These are phyloP conservation scores for Eupsilia transversa DNA, from an alignment of 2,888 invertebrate genomes.

Conservation along the genomic window DNA sequence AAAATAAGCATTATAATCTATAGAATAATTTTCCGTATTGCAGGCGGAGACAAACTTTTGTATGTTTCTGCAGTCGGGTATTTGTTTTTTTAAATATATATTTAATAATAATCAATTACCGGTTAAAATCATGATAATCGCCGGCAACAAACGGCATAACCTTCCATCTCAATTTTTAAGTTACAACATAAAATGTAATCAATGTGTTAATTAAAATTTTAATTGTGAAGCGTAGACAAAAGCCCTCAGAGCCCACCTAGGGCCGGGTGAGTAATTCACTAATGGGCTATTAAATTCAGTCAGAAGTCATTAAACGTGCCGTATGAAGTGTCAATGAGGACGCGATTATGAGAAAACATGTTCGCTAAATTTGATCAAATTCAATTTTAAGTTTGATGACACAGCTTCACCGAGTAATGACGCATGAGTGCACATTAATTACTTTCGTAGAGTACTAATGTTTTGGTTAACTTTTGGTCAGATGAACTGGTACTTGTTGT, in stretches of 20 bases:
- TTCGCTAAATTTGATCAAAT: constrained; percentile 64
- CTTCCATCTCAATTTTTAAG: neutral
- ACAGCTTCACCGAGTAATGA: constrained; percentile 22
- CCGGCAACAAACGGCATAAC: neutral
- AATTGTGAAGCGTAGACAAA: constrained; percentile 70
- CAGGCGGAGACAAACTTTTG: too few relatives aligned
- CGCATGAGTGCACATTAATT: constrained; percentile 55
- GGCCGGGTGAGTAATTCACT: constrained; percentile 72
- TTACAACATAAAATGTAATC: constrained; percentile 57
- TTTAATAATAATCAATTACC: too few relatives aligned
- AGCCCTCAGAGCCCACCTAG: constrained; percentile 62
- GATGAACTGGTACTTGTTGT: neutral
- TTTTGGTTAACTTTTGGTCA: neutral
- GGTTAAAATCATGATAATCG: neutral
- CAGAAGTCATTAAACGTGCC: constrained; percentile 72
- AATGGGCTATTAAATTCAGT: constrained; percentile 76
- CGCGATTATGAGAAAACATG: constrained; percentile 71
- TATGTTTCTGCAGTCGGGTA: too few relatives aligned
- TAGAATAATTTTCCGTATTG: too few relatives aligned
- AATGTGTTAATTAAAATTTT: constrained; percentile 72
- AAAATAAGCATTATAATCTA: too few relatives aligned
- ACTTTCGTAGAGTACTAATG: constrained; percentile 33
- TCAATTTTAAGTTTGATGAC: constrained; percentile 62
- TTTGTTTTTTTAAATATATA: too few relatives aligned
- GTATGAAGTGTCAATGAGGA: constrained; percentile 72